phyloP scores from a whole-genome alignment of 2,113 vertebrate species.

The Lepus europaeus region DNA sequence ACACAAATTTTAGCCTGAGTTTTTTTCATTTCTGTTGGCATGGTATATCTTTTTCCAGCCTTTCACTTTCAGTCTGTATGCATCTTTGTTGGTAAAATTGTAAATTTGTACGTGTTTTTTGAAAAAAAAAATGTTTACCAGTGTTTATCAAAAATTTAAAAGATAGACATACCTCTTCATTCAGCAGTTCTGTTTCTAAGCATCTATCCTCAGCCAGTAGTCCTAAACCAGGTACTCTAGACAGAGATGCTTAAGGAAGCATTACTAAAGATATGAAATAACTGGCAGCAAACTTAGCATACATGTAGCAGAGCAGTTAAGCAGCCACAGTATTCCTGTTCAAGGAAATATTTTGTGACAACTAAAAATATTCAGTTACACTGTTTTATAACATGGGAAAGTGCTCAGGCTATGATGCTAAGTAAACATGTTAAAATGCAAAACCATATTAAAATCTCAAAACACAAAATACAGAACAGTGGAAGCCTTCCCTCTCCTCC shows the following conservation, averaged over 20 bases:
- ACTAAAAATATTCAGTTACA: not conserved
- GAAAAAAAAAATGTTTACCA: constrained; percentile 30
- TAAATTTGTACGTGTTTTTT: not conserved
- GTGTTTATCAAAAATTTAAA: too few relatives aligned
- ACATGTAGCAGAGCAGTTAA: not conserved
- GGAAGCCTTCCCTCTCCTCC: not conserved
- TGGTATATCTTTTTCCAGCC: too few relatives aligned
- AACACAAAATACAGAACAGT: not conserved
- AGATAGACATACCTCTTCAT: too few relatives aligned
- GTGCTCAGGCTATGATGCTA: not conserved
- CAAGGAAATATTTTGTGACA: not conserved
- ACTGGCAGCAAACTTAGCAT: not conserved
- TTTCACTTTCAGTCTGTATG: too few relatives aligned
- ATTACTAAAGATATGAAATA: constrained; percentile 33
- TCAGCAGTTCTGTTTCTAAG: too few relatives aligned
- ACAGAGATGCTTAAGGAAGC: constrained; percentile 2
- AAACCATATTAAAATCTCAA: constrained; percentile 16
- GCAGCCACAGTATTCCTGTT: not conserved
- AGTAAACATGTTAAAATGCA: constrained; percentile 29
- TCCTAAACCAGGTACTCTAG: not conserved
- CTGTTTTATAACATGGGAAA: not conserved
- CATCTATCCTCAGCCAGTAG: not conserved
- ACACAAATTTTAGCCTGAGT: too few relatives aligned
- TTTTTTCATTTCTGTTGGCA: too few relatives aligned
- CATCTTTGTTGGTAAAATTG: not conserved